These are phyloP conservation scores for Notamacropus eugenii DNA, from an alignment of 2,797 vertebrate genomes.

Conservation along the genomic window DNA sequence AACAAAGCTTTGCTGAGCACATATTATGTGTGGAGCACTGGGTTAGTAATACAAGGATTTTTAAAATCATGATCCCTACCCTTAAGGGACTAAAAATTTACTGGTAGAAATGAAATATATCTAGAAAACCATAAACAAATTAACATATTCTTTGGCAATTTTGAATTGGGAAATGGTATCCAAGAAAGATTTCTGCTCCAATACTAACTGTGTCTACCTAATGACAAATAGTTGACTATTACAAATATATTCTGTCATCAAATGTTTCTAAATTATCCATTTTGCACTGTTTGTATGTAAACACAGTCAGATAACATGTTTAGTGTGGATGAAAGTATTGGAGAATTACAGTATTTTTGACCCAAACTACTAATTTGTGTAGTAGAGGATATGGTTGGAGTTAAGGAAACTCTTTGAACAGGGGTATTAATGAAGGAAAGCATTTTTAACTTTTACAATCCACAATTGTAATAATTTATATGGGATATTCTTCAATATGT, in stretches of 20 bases:
- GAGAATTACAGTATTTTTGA: neutral
- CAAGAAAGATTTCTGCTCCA: neutral
- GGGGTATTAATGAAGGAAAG: neutral
- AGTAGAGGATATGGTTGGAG: neutral
- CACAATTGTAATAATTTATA: neutral
- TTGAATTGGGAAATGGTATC: neutral
- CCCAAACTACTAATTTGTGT: neutral
- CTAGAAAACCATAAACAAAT: neutral
- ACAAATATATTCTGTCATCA: neutral
- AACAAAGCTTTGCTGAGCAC: neutral
- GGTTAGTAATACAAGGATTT: neutral
- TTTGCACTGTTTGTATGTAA: neutral
- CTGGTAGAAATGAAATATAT: neutral
- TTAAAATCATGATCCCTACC: neutral
- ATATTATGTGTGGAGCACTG: neutral
- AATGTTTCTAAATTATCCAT: constrained; percentile 2
- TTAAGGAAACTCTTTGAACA: neutral
- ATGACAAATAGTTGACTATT: neutral
- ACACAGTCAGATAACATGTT: neutral
- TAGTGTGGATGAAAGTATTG: neutral
- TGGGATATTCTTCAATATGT: neutral
- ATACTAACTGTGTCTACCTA: neutral
- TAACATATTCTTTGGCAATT: neutral
- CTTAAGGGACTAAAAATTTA: neutral
- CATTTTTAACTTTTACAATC: neutral